Base-by-base conservation (phyloP, 2,888 invertebrate species). In the Andrena bicolor region DNA sequence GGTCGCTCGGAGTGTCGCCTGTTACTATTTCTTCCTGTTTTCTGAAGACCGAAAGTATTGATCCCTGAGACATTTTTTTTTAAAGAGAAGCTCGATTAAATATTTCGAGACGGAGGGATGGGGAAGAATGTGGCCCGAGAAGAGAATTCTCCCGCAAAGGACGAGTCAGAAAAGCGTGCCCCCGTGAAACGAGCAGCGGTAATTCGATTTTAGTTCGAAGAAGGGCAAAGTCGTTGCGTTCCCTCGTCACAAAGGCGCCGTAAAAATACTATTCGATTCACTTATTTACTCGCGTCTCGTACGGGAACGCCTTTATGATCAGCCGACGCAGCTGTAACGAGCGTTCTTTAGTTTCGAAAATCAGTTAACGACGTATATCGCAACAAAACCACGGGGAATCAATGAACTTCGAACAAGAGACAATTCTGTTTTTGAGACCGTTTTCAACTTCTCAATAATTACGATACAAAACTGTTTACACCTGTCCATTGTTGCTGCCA, bases 151-250 rank as follows among this genome's bases (percentile, higher is more conserved):
- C 2, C 13, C 10, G 28, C 28, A 48, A 58, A 58, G 58, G 53
- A 56, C 60, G 58, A 60, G 72, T 72, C 75, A 75, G 81, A 73
- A 76, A 84, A 78, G 72, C 70, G 63, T 63, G 41, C 30, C 78
- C 78, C 58, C 75, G 48, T 78, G 84, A 84, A 84, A 78, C 70
- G 78, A 56, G 28, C 64, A 71, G 60, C 61, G 82, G 74, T 79
- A 76, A 85, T 79, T 85, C 68, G 70, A 84, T 84, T 85, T 79
- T 61, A 53, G 48, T 66, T 49, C 51, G 71, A 76, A 79, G 74
- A 75, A 69, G 63, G 53, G n/a, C 70, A 61, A 35, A 61, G 70
- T 84, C 79, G 76, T 79, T 73, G 71, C 41, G 73, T 82, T 84
- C 79, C 61, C 70, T 53, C 64, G 65, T 49, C 65, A 30, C 30